Conservation (phyloP, 1,140 invertebrate species). For the Drosophila bocqueti region DNA sequence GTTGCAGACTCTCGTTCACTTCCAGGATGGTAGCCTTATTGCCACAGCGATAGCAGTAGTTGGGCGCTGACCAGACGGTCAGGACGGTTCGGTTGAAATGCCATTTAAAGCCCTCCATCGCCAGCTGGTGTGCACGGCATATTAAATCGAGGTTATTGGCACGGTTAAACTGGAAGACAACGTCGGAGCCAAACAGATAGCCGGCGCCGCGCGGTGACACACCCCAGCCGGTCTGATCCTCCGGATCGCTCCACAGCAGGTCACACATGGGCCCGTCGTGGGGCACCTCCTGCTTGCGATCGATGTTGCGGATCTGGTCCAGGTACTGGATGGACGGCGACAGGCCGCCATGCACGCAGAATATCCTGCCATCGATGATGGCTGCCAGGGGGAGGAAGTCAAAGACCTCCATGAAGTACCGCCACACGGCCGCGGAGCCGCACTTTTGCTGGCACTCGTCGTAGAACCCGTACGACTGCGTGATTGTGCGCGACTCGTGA, state of each 20-base stretch:
- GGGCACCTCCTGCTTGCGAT: conserved; percentile 99
- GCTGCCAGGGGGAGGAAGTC: conserved; percentile 99
- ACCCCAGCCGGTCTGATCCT: conserved; percentile 96
- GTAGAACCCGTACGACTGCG: conserved; percentile 99
- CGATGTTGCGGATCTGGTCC: conserved; percentile 99
- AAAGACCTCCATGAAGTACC: conserved; percentile 99
- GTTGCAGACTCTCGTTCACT: conserved; percentile 97
- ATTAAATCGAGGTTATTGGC: conserved; percentile 99
- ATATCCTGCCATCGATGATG: conserved; percentile 99
- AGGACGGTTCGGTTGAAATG: conserved; percentile 99
- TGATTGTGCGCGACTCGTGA: conserved; percentile 99
- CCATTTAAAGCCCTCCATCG: conserved; percentile 99
- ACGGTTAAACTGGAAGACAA: conserved; percentile 97
- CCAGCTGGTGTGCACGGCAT: conserved; percentile 99
- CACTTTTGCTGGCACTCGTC: conserved; percentile 99
- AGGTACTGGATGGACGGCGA: conserved; percentile 99
- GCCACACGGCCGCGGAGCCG: conserved; percentile 99
- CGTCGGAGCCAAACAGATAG: conserved; percentile 99
- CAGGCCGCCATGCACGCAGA: conserved; percentile 99
- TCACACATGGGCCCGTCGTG: conserved; percentile 99
- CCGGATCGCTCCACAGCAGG: conserved; percentile 99
- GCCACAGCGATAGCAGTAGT: conserved; percentile 99
- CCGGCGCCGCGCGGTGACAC: conserved; percentile 99
- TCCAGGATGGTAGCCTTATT: conserved; percentile 99
- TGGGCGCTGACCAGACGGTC: conserved; percentile 99